These are phyloP conservation scores for Anoplophora glabripennis DNA, from an alignment of 1,140 invertebrate species.

Conservation along the genomic window DNA sequence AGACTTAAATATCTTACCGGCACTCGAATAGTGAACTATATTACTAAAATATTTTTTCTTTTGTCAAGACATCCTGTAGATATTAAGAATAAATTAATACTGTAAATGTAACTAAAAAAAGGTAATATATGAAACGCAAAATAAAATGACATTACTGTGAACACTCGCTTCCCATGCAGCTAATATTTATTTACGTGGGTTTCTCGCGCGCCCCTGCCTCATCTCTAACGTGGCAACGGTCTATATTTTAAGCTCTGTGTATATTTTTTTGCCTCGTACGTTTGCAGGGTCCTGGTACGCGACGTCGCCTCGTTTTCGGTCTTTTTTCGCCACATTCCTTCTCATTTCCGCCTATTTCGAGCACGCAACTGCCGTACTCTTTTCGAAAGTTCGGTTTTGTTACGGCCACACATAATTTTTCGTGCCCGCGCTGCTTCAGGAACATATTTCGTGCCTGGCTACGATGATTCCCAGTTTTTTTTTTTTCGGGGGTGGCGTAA, in stretches of 20 bases:
- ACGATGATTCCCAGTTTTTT: slow-evolving; percentile 21
- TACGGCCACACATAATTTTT: slow-evolving; percentile 35
- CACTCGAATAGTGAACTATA: not conserved
- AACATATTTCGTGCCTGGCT: slow-evolving; percentile 33
- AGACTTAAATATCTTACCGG: not conserved
- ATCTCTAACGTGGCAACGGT: slow-evolving; percentile 38
- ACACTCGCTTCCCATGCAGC: not conserved
- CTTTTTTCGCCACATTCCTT: slow-evolving; percentile 38
- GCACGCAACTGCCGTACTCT: slow-evolving; percentile 37
- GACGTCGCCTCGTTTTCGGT: slow-evolving; percentile 39
- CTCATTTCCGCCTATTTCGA: slow-evolving; percentile 41
- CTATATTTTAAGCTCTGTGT: slow-evolving; percentile 38
- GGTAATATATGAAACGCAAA: not conserved
- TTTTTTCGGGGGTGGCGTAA: not conserved
- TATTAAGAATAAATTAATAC: not conserved
- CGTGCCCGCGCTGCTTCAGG: slow-evolving; percentile 20
- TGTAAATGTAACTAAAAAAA: not conserved
- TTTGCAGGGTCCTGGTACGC: slow-evolving; percentile 37
- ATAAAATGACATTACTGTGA: not conserved
- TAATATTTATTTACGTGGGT: not conserved
- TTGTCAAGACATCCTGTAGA: not conserved
- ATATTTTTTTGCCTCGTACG: slow-evolving; percentile 19
- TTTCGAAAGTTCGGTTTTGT: slow-evolving; percentile 30
- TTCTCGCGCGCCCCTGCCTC: slow-evolving; percentile 12
- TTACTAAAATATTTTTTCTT: too few relatives aligned